Percentiles rank a stretch among this genome's conserved stretches.
These are phyloP conservation scores for Loxodonta africana DNA, from an alignment of 2,113 vertebrate genomes.

Conservation along the genomic window DNA sequence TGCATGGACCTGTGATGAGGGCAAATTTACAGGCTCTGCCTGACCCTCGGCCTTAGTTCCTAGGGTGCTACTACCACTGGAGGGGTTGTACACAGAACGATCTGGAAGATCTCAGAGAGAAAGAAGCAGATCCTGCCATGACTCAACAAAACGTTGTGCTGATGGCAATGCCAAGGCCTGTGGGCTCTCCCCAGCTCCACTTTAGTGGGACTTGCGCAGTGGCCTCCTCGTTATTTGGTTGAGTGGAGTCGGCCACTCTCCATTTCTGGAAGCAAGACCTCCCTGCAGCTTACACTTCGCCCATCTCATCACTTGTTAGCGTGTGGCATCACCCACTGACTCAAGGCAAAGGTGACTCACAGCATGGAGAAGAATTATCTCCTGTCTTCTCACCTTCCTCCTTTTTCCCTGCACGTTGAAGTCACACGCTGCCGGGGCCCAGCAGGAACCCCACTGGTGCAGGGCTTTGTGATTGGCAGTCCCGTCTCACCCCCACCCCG, in stretches of 20 bases:
- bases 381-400: not conserved
- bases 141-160: not conserved
- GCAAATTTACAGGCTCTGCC: not conserved
- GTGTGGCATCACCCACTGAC: not conserved
- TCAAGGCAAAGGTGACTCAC: not conserved
- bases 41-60: fast-evolving
- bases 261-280: not conserved
- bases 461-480: not conserved
- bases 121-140: not conserved
- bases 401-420: slow-evolving; percentile 48
- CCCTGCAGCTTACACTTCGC: not conserved
- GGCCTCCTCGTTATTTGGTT: not conserved
- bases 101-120: not conserved
- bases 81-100: not conserved
- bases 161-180: not conserved
- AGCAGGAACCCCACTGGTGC: not conserved
- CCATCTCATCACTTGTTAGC: not conserved
- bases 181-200: not conserved
- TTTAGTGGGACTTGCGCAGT: not conserved
- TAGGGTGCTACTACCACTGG: not conserved
- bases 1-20: too few relatives aligned
- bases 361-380: not conserved
- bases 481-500: not conserved
- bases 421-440: not conserved
- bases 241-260: not conserved